Base-by-base conservation (phyloP, 2,888 invertebrate species). In the Cosmia trapezina region DNA sequence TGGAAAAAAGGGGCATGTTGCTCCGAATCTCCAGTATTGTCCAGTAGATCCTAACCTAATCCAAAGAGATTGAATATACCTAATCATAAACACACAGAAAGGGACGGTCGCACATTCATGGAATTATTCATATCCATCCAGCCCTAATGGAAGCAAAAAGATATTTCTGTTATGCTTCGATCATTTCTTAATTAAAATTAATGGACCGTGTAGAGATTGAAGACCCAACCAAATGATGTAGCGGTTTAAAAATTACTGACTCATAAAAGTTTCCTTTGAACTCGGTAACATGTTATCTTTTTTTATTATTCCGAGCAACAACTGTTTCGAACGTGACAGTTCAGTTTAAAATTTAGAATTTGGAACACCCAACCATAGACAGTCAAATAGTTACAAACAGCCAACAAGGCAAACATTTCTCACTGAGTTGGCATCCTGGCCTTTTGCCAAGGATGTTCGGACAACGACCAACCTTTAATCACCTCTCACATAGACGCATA, bases 381-480 rank as follows among this genome's bases (percentile, higher is more conserved):
- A 89, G 88, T 83, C 81, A 81, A 81, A 86, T 83, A 82, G 83
- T 85, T 83, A 85, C 86, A 88, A 81, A 87, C 87, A 88, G 89
- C 88, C 88, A 88, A 90, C 88, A 89, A 87, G 88, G 89, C 87
- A 86, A 87, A 81, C 76, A 77, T 76, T 81, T 85, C 85, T 85
- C 84, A 77, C 85, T 76, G 85, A 84, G 67, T 83, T 67, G 78
- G 76, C 86, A 86, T 81, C 83, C 91, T 94, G 94, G 94, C 94
- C 79, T 65, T 67, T 72, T 88, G 94, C 94, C 94, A 95, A 93
- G 91, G 93, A 93, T 92, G 83, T 75, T 88, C 91, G 92, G 91
- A 91, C 92, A 91, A 89, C 92, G 93, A 92, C 93, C 93, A 94
- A 93, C 93, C 92, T 93, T 92, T 93, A 90, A 89, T 91, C 90